A percentile compares a stretch with the other conserved stretches of the same genome.
Evolutionary conservation across 2,113 vertebrate genomes (phyloP).

Genomic region (Cheirogaleus medius): DNA sequence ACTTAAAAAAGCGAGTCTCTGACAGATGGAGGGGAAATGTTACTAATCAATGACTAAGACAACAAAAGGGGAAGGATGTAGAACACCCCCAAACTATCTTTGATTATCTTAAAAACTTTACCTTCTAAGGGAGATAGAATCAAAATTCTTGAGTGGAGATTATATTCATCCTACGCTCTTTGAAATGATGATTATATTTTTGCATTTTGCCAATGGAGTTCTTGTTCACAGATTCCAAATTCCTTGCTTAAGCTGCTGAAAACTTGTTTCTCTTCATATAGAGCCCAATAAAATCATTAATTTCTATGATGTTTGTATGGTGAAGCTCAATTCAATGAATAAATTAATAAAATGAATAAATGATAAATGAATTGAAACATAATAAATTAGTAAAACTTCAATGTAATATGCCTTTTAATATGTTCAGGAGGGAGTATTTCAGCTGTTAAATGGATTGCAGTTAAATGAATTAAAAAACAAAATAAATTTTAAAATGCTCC

Average conservation of each 20-base stretch:
- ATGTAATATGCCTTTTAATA: conserved; percentile 73
- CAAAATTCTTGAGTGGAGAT: background rate
- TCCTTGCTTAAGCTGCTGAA: conserved; percentile 37
- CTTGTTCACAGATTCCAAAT: conserved; percentile 18
- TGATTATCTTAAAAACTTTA: conserved; percentile 7
- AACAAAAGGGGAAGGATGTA: background rate
- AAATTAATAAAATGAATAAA: conserved; percentile 78
- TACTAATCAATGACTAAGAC: background rate
- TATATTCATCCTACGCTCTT: background rate
- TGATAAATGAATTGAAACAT: conserved; percentile 75
- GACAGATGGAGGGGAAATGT: background rate
- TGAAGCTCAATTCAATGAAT: conserved; percentile 54
- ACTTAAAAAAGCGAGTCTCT: background rate
- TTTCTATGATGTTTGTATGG: conserved; percentile 59
- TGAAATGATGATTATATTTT: background rate
- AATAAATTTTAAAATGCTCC: conserved; percentile 73
- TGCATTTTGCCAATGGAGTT: conserved; percentile 4
- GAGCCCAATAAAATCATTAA: conserved; percentile 55
- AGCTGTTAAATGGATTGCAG: conserved; percentile 75
- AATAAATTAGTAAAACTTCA: conserved; percentile 77
- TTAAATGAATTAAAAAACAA: conserved; percentile 79
- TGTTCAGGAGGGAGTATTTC: conserved; percentile 46
- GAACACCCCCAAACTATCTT: background rate
- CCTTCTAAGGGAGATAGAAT: background rate
- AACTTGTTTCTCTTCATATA: conserved; percentile 33